A percentile compares a stretch with the other conserved stretches of the same genome.
phyloP scores from a whole-genome alignment of 2,113 vertebrate species.

The Zosterops pallidus region DNA sequence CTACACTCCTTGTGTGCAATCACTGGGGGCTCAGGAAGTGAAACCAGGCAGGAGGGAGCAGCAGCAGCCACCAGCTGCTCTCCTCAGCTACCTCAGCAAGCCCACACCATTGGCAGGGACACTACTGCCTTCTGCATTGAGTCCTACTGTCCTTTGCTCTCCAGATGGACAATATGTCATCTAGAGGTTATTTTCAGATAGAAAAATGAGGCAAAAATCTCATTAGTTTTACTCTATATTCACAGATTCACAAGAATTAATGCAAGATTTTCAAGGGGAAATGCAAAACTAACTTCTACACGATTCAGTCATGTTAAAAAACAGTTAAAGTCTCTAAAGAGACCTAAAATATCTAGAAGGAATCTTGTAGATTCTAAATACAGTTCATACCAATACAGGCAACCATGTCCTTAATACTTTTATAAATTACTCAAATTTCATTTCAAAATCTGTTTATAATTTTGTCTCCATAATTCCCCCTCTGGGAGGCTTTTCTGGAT shows the following conservation, averaged over 20 bases:
- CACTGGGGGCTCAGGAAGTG: background rate
- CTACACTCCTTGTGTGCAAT: too few relatives aligned
- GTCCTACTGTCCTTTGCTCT: background rate
- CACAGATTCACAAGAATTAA: background rate
- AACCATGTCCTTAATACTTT: background rate
- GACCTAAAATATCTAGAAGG: background rate
- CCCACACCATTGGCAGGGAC: background rate
- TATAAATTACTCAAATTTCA: background rate
- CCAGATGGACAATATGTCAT: background rate
- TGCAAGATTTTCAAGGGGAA: background rate
- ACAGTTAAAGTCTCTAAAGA: background rate
- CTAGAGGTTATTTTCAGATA: background rate
- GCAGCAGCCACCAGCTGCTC: background rate
- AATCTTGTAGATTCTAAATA: background rate
- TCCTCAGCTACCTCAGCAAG: background rate
- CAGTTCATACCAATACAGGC: background rate
- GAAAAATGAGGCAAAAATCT: background rate
- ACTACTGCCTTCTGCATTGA: background rate
- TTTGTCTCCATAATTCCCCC: background rate
- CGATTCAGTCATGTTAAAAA: background rate
- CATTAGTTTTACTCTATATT: background rate
- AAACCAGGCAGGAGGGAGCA: background rate
- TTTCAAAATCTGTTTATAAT: slow-evolving; percentile 26
- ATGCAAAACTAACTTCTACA: background rate
- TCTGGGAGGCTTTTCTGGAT: background rate